These are phyloP conservation scores for Mobula birostris DNA, from an alignment of 2,113 vertebrate genomes.

Conservation along the genomic window DNA sequence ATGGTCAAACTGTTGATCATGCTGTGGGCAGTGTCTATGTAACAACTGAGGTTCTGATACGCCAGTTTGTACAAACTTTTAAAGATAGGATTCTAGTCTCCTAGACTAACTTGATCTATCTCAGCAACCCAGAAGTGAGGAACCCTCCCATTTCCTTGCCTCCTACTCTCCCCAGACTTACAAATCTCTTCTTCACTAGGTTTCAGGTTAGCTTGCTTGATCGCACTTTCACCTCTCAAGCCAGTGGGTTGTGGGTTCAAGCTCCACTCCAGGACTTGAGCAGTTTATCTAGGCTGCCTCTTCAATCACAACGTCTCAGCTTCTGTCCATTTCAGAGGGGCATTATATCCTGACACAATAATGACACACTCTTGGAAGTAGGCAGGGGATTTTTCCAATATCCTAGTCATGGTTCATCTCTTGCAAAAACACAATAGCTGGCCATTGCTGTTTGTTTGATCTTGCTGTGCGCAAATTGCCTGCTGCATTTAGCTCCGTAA, in stretches of 20 bases:
- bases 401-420: background rate
- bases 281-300: background rate
- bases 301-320: background rate
- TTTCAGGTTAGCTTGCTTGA: background rate
- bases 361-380: background rate
- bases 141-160: background rate
- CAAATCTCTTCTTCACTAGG: background rate
- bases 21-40: background rate
- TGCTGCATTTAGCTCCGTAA: conserved; percentile 21
- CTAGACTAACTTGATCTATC: background rate
- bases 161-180: background rate
- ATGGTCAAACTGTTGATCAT: conserved; percentile 16
- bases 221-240: background rate
- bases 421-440: background rate
- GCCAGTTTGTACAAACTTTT: background rate
- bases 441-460: conserved; percentile 17
- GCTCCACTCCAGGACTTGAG: conserved; percentile 26
- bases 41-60: background rate
- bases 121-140: background rate
- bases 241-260: conserved; percentile 22
- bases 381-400: conserved; percentile 16
- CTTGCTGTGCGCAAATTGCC: conserved; percentile 34
- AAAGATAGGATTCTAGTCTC: background rate
- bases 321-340: background rate
- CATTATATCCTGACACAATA: background rate